phyloP scores from a whole-genome alignment of 1,140 invertebrate genomes.

The Eueides isabella region DNA sequence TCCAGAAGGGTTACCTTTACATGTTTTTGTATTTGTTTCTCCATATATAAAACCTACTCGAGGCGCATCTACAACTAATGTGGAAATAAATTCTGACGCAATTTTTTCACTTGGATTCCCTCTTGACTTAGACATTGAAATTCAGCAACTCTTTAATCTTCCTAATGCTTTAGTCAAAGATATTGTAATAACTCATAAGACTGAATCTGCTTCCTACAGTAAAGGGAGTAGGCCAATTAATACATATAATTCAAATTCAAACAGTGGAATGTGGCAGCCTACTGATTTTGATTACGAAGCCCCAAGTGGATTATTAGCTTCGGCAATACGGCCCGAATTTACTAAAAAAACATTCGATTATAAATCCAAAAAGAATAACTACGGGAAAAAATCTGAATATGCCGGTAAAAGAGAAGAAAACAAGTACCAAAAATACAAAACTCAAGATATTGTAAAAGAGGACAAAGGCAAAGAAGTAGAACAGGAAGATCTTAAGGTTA shows the following conservation, averaged over 20 bases:
- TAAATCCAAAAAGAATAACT: constrained; percentile 55
- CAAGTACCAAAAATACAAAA: constrained; percentile 9
- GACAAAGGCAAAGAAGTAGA: constrained; percentile 13
- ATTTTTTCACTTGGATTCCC: constrained; percentile 67
- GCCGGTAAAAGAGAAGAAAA: constrained; percentile 36
- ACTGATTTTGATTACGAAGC: constrained; percentile 36
- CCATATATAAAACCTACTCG: constrained; percentile 59
- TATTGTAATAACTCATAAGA: constrained; percentile 64
- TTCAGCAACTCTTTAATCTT: constrained; percentile 58
- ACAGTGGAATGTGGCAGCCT: constrained; percentile 42
- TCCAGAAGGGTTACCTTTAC: constrained; percentile 84
- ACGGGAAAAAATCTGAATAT: constrained; percentile 54
- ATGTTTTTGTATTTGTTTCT: constrained; percentile 84
- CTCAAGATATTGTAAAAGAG: constrained; percentile 28
- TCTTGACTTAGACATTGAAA: constrained; percentile 60
- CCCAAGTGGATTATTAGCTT: constrained; percentile 33
- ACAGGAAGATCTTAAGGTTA: constrained; percentile 26
- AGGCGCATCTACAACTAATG: constrained; percentile 41
- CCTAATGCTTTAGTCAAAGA: constrained; percentile 71
- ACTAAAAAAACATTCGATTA: constrained; percentile 56
- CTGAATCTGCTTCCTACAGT: constrained; percentile 32
- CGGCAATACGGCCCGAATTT: constrained; percentile 42
- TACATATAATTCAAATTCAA: constrained; percentile 44
- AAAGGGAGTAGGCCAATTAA: constrained; percentile 41
- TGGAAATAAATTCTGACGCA: constrained; percentile 60